Base-by-base conservation (phyloP, 2,888 invertebrate genomes). In the Pandemis corylana region DNA sequence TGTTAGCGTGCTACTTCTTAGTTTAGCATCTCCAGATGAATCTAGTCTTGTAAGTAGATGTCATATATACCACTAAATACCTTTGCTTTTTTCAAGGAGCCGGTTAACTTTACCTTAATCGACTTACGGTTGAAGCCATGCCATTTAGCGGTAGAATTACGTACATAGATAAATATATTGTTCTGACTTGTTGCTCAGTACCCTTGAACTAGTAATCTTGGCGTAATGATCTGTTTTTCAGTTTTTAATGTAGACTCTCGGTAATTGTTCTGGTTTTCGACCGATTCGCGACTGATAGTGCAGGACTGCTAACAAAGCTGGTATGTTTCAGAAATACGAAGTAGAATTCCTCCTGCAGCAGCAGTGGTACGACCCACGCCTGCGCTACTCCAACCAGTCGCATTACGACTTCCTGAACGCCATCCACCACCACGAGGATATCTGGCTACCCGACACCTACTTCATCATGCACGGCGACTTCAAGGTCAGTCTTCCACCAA, bases 381-480 rank as follows among this genome's bases (percentile, higher is more conserved):
- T 98, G 83, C 96, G 97, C 82, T 98, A 98, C 94, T 97, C 97
- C 85, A 98, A 98, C 93, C 97, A 97, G 90, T 97, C 97, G 82
- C 96, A 96, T 86, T 97, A 97, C 95, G 97, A 97, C 86, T 98
- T 96, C 93, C 95, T 98, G 84, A 98, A 98, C 94, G 98, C 98
- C 80, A 97, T 98, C 86, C 98, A 98, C 91, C 98, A 98, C 90
- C 97, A 98, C 95, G 97, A 97, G 89, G 96, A 97, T 87, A 97
- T 98, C 89, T 98, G 98, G 98, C 95, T 98, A 85, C 98, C 98
- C 78, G 98, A 98, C 95, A 98, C 98, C 75, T 98, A 98, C 92
- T 98, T 98, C 95, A 98, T 98, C 90, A 98, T 98, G 97, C 98
- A 98, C 93, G 98, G 98, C 79, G 98, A 98, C 94, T 98, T 98